Conservation (phyloP, 2,113 vertebrate genomes). For the Cygnus atratus region DNA sequence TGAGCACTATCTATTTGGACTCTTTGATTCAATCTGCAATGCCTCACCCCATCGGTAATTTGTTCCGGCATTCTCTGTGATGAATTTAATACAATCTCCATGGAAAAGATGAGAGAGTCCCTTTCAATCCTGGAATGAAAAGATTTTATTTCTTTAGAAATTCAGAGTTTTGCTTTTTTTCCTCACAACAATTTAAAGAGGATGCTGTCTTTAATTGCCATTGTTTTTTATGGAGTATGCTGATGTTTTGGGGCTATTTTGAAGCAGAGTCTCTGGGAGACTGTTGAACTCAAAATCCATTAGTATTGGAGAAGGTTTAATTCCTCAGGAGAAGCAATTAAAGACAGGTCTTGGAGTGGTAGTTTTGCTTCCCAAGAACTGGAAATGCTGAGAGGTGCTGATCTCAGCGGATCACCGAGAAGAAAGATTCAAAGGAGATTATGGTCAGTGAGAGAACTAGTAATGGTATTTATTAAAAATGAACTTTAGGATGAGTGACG, state of each 20-base stretch:
- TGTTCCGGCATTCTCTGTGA: not conserved
- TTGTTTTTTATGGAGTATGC: not conserved
- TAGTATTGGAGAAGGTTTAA: not conserved
- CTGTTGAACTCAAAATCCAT: not conserved
- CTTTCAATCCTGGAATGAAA: not conserved
- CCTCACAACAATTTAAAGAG: not conserved
- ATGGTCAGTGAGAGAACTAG: not conserved
- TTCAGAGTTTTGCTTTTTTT: not conserved
- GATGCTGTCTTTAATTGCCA: not conserved
- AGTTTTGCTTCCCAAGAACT: not conserved
- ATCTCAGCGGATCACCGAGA: not conserved
- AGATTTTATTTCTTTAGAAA: not conserved
- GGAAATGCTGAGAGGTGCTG: not conserved
- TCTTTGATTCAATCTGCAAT: not conserved
- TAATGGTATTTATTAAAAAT: not conserved
- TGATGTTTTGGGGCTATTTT: not conserved
- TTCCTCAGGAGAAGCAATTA: not conserved
- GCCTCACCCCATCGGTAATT: slow-evolving; percentile 4
- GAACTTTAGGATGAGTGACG: not conserved
- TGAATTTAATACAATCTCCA: not conserved
- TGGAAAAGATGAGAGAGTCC: not conserved
- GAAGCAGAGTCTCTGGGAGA: not conserved
- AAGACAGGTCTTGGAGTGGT: not conserved
- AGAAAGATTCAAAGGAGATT: not conserved
- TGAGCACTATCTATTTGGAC: slow-evolving; percentile 15